Evolutionary conservation across 1,140 invertebrate species (phyloP).

Genomic region (Pteromalus puparum): DNA sequence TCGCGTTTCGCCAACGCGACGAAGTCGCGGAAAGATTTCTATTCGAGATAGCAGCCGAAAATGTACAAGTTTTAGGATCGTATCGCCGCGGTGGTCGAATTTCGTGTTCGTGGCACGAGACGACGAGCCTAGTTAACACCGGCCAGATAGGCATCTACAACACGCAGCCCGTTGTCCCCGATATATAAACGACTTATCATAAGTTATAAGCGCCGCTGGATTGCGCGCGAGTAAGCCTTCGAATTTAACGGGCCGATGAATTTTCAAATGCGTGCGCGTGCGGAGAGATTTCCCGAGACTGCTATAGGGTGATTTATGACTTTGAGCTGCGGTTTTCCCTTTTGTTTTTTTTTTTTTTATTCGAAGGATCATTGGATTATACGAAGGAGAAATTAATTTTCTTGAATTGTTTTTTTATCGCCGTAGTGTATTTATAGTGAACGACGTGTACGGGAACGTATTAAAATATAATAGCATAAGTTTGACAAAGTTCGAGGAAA

Average conservation of each 20-base stretch:
- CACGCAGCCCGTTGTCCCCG: slow-evolving; percentile 52
- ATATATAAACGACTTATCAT: slow-evolving; percentile 52
- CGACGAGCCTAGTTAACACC: slow-evolving; percentile 61
- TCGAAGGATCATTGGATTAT: neutral
- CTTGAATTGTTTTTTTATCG: neutral
- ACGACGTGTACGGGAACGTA: no score
- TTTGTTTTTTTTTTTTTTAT: no score
- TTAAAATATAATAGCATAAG: neutral
- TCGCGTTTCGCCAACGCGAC: slow-evolving; percentile 14
- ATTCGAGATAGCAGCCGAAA: slow-evolving; percentile 36
- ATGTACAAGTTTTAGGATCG: slow-evolving; percentile 47
- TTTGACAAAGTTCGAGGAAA: neutral
- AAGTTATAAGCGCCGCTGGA: slow-evolving; percentile 58
- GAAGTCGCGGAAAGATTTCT: slow-evolving; percentile 40
- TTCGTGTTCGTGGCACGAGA: slow-evolving; percentile 56
- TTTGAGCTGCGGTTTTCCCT: no score
- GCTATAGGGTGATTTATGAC: no score
- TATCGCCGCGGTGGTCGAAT: slow-evolving; percentile 49
- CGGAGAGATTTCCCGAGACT: no score
- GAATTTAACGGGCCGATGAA: neutral
- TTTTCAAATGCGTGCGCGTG: neutral
- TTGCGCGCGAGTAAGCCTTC: neutral
- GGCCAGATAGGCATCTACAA: slow-evolving; percentile 60
- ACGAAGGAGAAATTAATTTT: neutral
- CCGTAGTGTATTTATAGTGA: no score